Evolutionary conservation across 2,888 invertebrate genomes (phyloP).

Genomic region (Drosophila algonquin): DNA sequence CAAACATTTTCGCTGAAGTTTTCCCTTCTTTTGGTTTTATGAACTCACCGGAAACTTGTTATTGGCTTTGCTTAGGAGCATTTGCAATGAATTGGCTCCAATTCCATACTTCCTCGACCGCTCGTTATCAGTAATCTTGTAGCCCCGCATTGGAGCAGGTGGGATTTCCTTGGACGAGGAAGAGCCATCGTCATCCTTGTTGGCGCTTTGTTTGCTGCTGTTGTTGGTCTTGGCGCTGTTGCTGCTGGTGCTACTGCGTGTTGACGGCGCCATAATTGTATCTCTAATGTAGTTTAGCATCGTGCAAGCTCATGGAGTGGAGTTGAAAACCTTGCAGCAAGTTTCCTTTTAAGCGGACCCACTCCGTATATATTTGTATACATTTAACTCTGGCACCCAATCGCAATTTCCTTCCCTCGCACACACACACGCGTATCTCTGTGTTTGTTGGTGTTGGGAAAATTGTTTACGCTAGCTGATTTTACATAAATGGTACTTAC

Average conservation of each 20-base stretch:
- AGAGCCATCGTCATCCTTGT: slow-evolving; percentile 17
- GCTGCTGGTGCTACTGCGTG: slow-evolving; percentile 53
- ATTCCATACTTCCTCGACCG: slow-evolving; percentile 82
- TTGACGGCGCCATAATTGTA: slow-evolving; percentile 68
- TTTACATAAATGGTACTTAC: too few species aligned
- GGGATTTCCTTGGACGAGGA: slow-evolving; percentile 27
- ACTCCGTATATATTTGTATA: background rate
- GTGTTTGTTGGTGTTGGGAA: too few species aligned
- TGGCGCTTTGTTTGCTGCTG: slow-evolving; percentile 16
- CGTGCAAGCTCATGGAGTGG: slow-evolving; percentile 10
- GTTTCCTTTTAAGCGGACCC: slow-evolving; percentile 57
- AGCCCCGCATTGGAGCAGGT: slow-evolving; percentile 77
- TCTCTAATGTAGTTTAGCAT: slow-evolving; percentile 72
- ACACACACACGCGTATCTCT: too few species aligned
- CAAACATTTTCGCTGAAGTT: slow-evolving; percentile 36
- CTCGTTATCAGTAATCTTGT: slow-evolving; percentile 83
- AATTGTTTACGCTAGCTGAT: too few species aligned
- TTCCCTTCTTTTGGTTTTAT: background rate
- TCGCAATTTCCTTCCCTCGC: too few species aligned
- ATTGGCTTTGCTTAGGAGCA: slow-evolving; percentile 80
- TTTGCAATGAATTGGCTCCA: slow-evolving; percentile 82
- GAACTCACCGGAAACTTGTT: slow-evolving; percentile 83
- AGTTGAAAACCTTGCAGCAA: slow-evolving; percentile 62
- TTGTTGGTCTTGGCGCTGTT: slow-evolving; percentile 12
- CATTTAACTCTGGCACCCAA: too few species aligned